phyloP scores from a whole-genome alignment of 2,797 vertebrate genomes.

The Periparus ater region DNA sequence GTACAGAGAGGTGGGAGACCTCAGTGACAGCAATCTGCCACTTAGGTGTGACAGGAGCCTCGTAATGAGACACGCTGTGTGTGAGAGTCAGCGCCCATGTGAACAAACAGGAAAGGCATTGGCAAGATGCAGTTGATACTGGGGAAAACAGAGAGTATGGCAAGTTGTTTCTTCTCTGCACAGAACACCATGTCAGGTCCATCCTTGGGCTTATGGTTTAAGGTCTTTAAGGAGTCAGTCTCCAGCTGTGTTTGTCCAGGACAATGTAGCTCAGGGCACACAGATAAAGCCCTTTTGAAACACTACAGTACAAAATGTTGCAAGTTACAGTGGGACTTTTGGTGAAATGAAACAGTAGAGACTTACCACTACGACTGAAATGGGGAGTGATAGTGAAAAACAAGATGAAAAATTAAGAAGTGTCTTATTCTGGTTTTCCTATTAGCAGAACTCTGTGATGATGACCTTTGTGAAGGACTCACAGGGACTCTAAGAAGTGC shows the following conservation, averaged over 20 bases:
- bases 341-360: background rate
- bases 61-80: rapidly evolving
- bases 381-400: background rate
- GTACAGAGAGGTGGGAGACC: background rate
- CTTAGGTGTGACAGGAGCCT: background rate
- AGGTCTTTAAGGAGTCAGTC: background rate
- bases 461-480: background rate
- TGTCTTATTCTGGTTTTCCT: background rate
- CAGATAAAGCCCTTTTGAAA: background rate
- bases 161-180: background rate
- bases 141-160: background rate
- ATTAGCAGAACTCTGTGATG: background rate
- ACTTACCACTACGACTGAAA: background rate
- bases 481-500: background rate
- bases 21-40: background rate
- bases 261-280: background rate
- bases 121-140: background rate
- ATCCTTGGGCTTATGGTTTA: background rate
- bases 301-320: background rate
- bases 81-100: background rate
- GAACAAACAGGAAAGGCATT: rapidly evolving
- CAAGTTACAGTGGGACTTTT: background rate
- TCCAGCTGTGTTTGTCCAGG: background rate
- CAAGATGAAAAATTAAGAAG: background rate
- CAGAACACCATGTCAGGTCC: background rate